Base-by-base conservation (phyloP, 2,113 vertebrate genomes). In the Eulemur rufifrons region DNA sequence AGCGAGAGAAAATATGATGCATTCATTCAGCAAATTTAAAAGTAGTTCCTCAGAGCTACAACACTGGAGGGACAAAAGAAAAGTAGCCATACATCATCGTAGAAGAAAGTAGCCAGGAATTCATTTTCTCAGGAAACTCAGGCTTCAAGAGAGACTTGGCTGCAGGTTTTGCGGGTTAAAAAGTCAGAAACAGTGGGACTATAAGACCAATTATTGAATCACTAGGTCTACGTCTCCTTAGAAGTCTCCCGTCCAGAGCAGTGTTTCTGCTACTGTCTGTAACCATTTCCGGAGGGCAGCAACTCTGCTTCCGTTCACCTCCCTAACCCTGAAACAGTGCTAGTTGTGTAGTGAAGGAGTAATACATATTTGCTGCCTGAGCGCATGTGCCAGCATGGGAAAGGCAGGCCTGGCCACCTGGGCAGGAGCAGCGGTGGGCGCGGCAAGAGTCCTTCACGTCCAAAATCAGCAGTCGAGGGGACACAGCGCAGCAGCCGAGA, bases 301-400 rank as follows among this genome's bases (percentile, higher is more conserved):
- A 34, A 13, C 50, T 14, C 29, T 11, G 29, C 29, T 18, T 29
- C 54, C 15, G 32, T n/a, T 50, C 5, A 32, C 47, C 17, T 1
- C 52, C 52, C 52, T 56, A 8, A 10, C 50, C 29, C 23, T 27
- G n/a, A 25, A 39, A 37, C 71, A 10, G 12, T 2, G 21, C 14
- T 32, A 20, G 45, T 2, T 42, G 37, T 13, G 3, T 3, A 32
- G 27, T 20, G 27, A 18, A 47, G 14, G 21, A 17, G 37, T 32
- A 4, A 8, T 9, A 29, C n/a, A 11, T 0, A 12, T 1, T 7
- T 8, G 68, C 1, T 0, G 37, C n/a, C n/a, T 0, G 8, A 8
- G 17, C 0, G 2, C 13, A 18, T 12, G 59, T 2, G 27, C 27
- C 56, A 2, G 11, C 0, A 54, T 3, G 42, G 52, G 17, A 54